phyloP scores from a whole-genome alignment of 2,888 invertebrate species.

The Troides helena region DNA sequence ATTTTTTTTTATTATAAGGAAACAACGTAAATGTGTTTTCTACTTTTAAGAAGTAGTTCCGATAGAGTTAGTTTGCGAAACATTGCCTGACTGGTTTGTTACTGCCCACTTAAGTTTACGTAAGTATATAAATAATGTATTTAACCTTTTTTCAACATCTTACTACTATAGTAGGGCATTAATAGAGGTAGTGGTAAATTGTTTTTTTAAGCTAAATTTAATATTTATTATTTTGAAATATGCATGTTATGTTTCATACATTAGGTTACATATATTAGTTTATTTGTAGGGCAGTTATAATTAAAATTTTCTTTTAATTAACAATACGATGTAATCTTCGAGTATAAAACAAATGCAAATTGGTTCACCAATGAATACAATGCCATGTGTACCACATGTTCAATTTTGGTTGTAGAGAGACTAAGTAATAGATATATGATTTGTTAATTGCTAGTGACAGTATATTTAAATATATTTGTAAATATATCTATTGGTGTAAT shows the following conservation, averaged over 20 bases:
- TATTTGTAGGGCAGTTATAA: too few relatives aligned
- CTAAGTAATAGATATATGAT: slow-evolving; percentile 35
- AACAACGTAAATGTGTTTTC: not conserved
- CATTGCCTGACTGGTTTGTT: slow-evolving; percentile 4
- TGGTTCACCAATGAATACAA: slow-evolving; percentile 50
- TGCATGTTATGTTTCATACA: too few relatives aligned
- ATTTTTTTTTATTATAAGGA: slow-evolving; percentile 2
- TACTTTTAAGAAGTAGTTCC: slow-evolving; percentile 9
- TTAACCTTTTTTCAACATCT: slow-evolving; percentile 11
- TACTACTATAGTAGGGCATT: not conserved
- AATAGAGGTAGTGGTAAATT: not conserved
- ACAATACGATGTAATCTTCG: not conserved
- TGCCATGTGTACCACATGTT: slow-evolving; percentile 46
- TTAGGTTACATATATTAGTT: too few relatives aligned
- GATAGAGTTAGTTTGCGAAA: slow-evolving; percentile 33
- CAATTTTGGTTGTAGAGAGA: slow-evolving; percentile 56
- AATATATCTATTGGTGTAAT: too few relatives aligned
- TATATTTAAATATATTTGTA: too few relatives aligned
- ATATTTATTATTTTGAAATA: too few relatives aligned
- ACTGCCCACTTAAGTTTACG: slow-evolving; percentile 35
- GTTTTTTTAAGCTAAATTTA: too few relatives aligned
- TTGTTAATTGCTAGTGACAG: slow-evolving; percentile 1
- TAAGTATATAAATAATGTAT: slow-evolving; percentile 20
- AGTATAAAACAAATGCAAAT: slow-evolving; percentile 43
- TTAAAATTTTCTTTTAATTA: not conserved